phyloP scores from a whole-genome alignment of 2,113 vertebrate genomes.

The Chrysemys picta region DNA sequence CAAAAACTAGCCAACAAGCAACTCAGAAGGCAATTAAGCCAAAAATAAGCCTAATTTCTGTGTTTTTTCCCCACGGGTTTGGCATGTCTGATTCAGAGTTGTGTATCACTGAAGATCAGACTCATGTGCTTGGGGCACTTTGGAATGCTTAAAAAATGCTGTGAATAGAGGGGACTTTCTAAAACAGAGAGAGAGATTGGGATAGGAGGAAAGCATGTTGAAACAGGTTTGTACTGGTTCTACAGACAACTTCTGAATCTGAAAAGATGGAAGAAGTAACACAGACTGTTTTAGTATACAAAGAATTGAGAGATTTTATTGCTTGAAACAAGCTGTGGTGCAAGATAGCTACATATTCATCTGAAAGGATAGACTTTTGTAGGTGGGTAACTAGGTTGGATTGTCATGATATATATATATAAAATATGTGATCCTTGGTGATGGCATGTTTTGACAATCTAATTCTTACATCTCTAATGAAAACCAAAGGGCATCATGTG shows the following conservation, averaged over 20 bases:
- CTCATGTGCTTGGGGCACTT: too few relatives aligned
- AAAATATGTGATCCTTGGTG: background rate
- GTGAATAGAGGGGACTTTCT: too few relatives aligned
- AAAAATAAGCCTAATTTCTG: too few relatives aligned
- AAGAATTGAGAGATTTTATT: background rate
- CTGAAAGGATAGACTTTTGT: background rate
- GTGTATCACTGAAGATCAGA: too few relatives aligned
- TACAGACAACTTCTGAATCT: background rate
- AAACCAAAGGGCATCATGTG: background rate
- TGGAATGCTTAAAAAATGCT: background rate
- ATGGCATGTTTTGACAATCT: background rate
- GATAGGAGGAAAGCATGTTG: background rate
- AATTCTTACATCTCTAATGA: background rate
- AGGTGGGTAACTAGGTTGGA: background rate
- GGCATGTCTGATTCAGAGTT: too few relatives aligned
- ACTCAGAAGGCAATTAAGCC: too few relatives aligned
- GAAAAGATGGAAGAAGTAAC: background rate
- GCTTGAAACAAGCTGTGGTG: background rate
- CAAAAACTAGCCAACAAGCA: too few relatives aligned
- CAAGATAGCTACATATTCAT: background rate
- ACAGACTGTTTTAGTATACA: background rate
- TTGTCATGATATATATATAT: too few relatives aligned
- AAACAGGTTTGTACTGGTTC: background rate
- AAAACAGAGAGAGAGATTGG: background rate
- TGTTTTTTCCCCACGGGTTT: too few relatives aligned